phyloP scores from a whole-genome alignment of 2,888 invertebrate species.

The Rugalucina vietnamica region DNA sequence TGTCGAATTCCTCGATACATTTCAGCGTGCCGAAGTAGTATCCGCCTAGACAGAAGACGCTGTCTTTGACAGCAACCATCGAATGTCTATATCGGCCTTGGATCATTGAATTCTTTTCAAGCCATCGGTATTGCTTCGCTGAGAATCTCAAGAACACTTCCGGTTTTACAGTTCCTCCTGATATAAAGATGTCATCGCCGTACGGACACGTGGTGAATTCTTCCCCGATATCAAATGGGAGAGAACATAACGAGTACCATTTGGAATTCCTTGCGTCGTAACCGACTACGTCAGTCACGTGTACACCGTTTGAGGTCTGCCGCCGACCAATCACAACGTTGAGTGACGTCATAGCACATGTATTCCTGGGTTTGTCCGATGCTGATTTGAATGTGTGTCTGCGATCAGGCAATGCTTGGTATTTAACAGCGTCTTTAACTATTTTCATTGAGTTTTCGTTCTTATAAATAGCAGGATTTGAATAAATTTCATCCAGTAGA shows the following conservation, averaged over 20 bases:
- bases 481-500: constrained; percentile 59
- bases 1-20: constrained; percentile 63
- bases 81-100: constrained; percentile 63
- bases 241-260: constrained; percentile 63
- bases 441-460: constrained; percentile 44
- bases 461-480: constrained; percentile 40
- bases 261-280: constrained; percentile 42
- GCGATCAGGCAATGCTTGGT: constrained; percentile 61
- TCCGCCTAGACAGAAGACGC: constrained; percentile 55
- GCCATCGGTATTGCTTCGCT: constrained; percentile 61
- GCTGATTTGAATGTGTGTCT: constrained; percentile 44
- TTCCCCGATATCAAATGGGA: constrained; percentile 57
- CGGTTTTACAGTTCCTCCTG: constrained; percentile 60
- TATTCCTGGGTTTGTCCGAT: constrained; percentile 34
- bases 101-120: constrained; percentile 46
- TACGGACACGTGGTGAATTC: constrained; percentile 66
- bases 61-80: constrained; percentile 64
- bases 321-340: constrained; percentile 59
- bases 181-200: constrained; percentile 65
- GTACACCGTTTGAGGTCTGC: neutral
- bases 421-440: constrained; percentile 59
- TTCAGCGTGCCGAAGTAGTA: constrained; percentile 62
- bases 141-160: constrained; percentile 55
- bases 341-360: constrained; percentile 26
- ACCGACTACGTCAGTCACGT: constrained; percentile 53